These are phyloP conservation scores for Laticauda laticaudata DNA, from an alignment of 2,113 vertebrate genomes.

Conservation along the genomic window DNA sequence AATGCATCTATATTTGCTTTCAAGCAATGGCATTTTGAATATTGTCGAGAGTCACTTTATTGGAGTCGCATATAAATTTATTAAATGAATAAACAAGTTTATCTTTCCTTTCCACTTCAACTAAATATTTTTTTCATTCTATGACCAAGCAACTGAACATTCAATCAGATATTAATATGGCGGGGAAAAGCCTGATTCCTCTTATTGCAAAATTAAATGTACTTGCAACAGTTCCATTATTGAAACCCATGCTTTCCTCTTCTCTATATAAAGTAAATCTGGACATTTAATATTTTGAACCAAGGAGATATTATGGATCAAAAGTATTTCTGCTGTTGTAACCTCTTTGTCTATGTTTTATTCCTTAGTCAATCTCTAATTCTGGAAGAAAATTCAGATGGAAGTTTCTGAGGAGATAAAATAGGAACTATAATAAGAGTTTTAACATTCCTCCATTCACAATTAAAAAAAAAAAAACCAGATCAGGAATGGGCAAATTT, in stretches of 20 bases:
- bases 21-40: neutral
- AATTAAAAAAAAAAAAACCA: too few species aligned
- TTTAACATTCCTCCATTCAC: too few species aligned
- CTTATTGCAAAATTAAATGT: neutral
- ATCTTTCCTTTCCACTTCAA: neutral
- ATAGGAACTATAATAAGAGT: too few species aligned
- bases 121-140: neutral
- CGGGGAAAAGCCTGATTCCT: neutral
- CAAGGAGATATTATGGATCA: neutral
- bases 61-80: too few species aligned
- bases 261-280: neutral
- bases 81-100: neutral
- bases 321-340: neutral
- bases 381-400: neutral
- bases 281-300: neutral
- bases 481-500: too few species aligned
- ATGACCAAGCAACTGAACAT: slow-evolving; percentile 1
- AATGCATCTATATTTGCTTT: neutral
- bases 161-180: neutral
- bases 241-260: neutral
- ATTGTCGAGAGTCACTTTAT: too few species aligned
- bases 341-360: too few species aligned
- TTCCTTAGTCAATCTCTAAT: neutral
- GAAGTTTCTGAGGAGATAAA: too few species aligned
- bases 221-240: neutral